Evolutionary conservation across 2,797 vertebrate species (phyloP).

Genomic region (Takifugu rubripes): DNA sequence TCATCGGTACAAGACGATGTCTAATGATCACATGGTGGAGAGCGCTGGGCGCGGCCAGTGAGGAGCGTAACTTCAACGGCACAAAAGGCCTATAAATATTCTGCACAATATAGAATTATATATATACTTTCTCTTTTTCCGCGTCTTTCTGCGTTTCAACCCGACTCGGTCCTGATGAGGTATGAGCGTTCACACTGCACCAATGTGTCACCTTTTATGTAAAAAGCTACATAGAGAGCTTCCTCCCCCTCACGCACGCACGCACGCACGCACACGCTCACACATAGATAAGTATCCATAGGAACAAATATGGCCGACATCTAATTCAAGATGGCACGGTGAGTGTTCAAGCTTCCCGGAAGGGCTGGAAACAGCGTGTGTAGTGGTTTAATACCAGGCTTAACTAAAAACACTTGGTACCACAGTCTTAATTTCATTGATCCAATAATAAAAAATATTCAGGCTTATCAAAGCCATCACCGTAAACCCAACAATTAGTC

Average conservation of each 20-base stretch:
- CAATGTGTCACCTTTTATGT: slow-evolving; percentile 45
- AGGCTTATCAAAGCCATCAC: slow-evolving; percentile 16
- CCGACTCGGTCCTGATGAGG: slow-evolving; percentile 37
- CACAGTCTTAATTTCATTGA: not conserved
- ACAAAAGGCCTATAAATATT: slow-evolving; percentile 81
- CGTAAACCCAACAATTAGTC: not conserved
- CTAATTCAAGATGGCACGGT: slow-evolving; percentile 63
- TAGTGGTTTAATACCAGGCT: slow-evolving; percentile 16
- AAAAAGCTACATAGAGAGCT: slow-evolving; percentile 69
- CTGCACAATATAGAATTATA: slow-evolving; percentile 78
- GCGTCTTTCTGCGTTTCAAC: slow-evolving; percentile 43
- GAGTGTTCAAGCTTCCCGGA: slow-evolving; percentile 53
- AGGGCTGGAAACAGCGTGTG: slow-evolving; percentile 11
- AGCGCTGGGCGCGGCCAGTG: slow-evolving; percentile 58
- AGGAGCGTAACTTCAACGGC: slow-evolving; percentile 73
- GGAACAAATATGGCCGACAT: slow-evolving; percentile 67
- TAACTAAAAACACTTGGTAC: slow-evolving; percentile 2
- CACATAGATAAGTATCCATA: slow-evolving; percentile 49
- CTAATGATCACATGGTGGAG: slow-evolving; percentile 79
- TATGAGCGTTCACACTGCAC: slow-evolving; percentile 39
- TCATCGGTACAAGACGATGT: slow-evolving; percentile 82
- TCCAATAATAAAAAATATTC: slow-evolving; percentile 12
- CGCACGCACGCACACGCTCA: slow-evolving; percentile 11
- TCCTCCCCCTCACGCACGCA: slow-evolving; percentile 9
- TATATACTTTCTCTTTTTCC: slow-evolving; percentile 52